Conservation (phyloP, 2,888 invertebrate genomes). For the Calliopum simillimum region DNA sequence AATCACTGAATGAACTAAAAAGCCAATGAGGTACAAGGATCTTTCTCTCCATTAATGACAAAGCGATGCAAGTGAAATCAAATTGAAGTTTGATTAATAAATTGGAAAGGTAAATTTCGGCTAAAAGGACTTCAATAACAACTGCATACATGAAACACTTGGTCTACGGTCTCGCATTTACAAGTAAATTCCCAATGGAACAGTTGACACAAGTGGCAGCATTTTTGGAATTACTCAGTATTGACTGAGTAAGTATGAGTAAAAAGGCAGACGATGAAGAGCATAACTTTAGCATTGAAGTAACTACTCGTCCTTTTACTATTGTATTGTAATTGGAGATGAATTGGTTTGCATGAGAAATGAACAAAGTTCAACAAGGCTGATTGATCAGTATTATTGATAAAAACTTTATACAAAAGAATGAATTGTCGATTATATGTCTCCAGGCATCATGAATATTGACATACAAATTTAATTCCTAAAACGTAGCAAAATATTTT, state of each 20-base stretch:
- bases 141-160: conserved; percentile 32
- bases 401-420: no score
- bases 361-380: neutral
- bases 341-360: conserved; percentile 1
- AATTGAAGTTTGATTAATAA: conserved; percentile 11
- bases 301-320: no score
- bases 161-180: neutral
- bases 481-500: no score
- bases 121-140: conserved; percentile 1
- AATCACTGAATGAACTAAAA: conserved; percentile 16
- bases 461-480: no score
- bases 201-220: conserved; percentile 28
- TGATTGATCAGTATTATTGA: no score
- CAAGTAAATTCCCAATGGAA: conserved; percentile 8
- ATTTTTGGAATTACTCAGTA: neutral
- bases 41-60: neutral
- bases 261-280: neutral
- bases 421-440: no score
- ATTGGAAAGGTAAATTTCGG: conserved; percentile 12
- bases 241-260: neutral
- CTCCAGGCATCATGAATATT: no score
- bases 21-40: neutral
- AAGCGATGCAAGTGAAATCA: conserved; percentile 15
- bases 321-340: neutral
- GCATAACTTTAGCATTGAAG: no score